Percentiles rank a stretch among this genome's conserved stretches.
These are phyloP conservation scores for Epinephelus malabaricus DNA, from an alignment of 2,797 vertebrate species.

Conservation along the genomic window DNA sequence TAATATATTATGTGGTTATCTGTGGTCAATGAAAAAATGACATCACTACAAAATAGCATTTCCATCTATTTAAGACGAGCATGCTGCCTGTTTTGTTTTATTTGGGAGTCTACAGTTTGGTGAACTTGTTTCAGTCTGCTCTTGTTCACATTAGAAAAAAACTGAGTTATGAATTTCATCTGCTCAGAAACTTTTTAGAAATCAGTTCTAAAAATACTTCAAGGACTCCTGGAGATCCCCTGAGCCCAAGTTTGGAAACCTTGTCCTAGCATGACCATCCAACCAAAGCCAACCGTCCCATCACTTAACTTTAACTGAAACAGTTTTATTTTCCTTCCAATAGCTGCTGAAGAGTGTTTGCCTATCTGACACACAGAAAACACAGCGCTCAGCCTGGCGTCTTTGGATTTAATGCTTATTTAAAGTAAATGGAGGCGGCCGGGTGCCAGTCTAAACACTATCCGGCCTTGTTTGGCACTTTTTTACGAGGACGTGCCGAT, in stretches of 20 bases:
- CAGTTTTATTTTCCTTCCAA: conserved; percentile 39
- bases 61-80: too few relatives aligned
- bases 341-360: conserved; percentile 11
- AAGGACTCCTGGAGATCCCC: not conserved
- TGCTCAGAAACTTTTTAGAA: not conserved
- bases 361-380: conserved; percentile 30
- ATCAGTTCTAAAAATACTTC: not conserved
- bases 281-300: not conserved
- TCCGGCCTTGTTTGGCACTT: conserved; percentile 68
- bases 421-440: conserved; percentile 73
- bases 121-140: too few relatives aligned
- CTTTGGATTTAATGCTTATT: conserved; percentile 82
- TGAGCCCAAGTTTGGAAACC: not conserved
- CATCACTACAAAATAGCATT: too few relatives aligned
- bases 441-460: conserved; percentile 80
- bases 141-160: too few relatives aligned
- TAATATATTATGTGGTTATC: too few relatives aligned
- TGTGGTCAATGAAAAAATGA: too few relatives aligned
- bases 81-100: too few relatives aligned
- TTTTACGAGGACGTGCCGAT: conserved; percentile 69
- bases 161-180: not conserved
- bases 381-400: conserved; percentile 64
- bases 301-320: conserved; percentile 29
- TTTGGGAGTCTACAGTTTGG: too few relatives aligned
- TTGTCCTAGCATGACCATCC: not conserved